Conservation (phyloP, 2,797 vertebrate species). For the Cryptoblepharus egeriae region DNA sequence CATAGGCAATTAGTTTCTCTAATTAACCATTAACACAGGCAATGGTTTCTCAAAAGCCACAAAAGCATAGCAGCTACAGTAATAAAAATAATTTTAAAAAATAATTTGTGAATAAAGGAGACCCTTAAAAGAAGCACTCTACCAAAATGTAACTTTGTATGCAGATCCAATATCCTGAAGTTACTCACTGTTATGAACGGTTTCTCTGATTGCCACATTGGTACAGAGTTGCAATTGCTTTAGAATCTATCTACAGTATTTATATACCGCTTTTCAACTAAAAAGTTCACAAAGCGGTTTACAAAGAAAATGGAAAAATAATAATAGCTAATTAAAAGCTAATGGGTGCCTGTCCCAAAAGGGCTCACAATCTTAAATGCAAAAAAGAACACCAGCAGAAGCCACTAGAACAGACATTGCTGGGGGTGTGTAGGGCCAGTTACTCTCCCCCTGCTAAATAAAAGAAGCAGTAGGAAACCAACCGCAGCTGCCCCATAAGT, state of each 20-base stretch:
- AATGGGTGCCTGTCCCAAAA: too few species aligned
- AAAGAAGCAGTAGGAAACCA: not conserved
- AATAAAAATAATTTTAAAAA: not conserved
- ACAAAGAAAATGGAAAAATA: too few species aligned
- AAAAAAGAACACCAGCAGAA: too few species aligned
- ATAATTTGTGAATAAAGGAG: not conserved
- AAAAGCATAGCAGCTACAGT: not conserved
- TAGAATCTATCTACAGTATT: too few species aligned
- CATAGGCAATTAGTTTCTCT: too few species aligned
- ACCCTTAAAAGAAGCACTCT: not conserved
- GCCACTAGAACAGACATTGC: too few species aligned
- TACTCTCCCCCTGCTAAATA: too few species aligned
- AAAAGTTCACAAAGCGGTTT: too few species aligned
- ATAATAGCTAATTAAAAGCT: too few species aligned
- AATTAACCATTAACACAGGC: not conserved
- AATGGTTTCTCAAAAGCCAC: not conserved
- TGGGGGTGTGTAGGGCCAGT: too few species aligned
- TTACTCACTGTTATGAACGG: not conserved
- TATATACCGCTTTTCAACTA: too few species aligned
- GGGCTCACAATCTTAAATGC: too few species aligned
- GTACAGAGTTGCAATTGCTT: not conserved
- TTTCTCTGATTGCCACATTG: not conserved
- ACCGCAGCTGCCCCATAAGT: not conserved
- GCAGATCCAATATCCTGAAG: not conserved
- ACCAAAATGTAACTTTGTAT: not conserved